phyloP scores from a whole-genome alignment of 2,888 invertebrate genomes.

The Caenorhabditis sp. region DNA sequence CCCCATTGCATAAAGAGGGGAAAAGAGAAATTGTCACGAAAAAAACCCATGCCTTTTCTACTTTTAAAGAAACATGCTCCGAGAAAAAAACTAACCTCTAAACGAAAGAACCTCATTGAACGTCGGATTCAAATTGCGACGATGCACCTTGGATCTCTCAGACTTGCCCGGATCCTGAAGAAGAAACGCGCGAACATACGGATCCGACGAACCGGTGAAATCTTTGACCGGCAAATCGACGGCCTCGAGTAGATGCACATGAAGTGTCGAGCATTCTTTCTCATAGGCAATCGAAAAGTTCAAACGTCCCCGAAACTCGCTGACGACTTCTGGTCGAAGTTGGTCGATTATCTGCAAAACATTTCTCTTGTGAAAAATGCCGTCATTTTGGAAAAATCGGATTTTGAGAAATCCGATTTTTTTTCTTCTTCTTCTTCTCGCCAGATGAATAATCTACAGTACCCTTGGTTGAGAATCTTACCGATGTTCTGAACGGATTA shows the following conservation, averaged over 20 bases:
- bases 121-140: slow-evolving; percentile 64
- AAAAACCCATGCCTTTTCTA: no score
- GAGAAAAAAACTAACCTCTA: slow-evolving; percentile 47
- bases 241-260: slow-evolving; percentile 63
- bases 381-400: no score
- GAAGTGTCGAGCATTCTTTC: slow-evolving; percentile 57
- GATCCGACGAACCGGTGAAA: slow-evolving; percentile 66
- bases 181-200: slow-evolving; percentile 65
- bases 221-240: slow-evolving; percentile 67
- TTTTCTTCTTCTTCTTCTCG: no score
- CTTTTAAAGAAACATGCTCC: no score
- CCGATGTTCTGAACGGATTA: slow-evolving; percentile 56
- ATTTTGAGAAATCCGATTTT: no score
- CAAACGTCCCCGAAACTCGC: slow-evolving; percentile 63
- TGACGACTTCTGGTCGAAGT: slow-evolving; percentile 61
- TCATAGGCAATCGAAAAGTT: slow-evolving; percentile 66
- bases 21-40: no score
- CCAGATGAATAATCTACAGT: no score
- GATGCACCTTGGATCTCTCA: slow-evolving; percentile 59
- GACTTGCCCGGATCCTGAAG: slow-evolving; percentile 56
- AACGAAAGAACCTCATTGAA: slow-evolving; percentile 64
- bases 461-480: no score
- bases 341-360: slow-evolving; percentile 60
- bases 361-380: slow-evolving; percentile 5
- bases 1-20: no score